phyloP scores from a whole-genome alignment of 2,797 vertebrate species.

The Sciurus vulgaris region DNA sequence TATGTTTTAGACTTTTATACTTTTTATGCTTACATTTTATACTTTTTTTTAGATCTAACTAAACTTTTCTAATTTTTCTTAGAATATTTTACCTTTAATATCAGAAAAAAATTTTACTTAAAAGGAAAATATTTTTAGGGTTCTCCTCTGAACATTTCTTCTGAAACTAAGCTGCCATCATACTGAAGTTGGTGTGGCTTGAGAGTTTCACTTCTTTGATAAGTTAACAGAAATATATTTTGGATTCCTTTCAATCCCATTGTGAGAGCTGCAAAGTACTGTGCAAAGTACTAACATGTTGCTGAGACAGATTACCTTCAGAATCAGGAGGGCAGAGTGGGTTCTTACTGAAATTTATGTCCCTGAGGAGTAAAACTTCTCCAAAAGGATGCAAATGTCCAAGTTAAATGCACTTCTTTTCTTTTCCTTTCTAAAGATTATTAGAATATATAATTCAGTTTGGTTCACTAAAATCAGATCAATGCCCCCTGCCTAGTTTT shows the following conservation, averaged over 20 bases:
- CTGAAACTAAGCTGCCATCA: not conserved
- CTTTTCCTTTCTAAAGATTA: slow-evolving; percentile 28
- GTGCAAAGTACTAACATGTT: not conserved
- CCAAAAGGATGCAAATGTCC: not conserved
- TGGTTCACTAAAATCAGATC: slow-evolving; percentile 37
- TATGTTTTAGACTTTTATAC: not conserved
- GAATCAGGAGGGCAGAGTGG: not conserved
- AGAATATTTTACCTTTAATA: not conserved
- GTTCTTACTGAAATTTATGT: not conserved
- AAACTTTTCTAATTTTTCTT: not conserved
- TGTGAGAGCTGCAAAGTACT: not conserved
- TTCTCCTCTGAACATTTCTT: not conserved
- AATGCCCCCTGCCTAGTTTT: not conserved
- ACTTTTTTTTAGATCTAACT: not conserved
- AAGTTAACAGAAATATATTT: not conserved
- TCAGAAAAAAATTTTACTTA: slow-evolving; percentile 10
- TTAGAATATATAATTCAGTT: not conserved
- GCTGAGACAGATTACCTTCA: not conserved
- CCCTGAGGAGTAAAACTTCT: not conserved
- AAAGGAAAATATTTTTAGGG: not conserved
- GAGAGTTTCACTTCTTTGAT: not conserved
- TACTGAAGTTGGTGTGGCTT: not conserved
- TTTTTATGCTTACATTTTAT: not conserved
- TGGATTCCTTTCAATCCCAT: not conserved
- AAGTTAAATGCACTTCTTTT: not conserved